These are phyloP conservation scores for Percopsis transmontana DNA, from an alignment of 2,113 vertebrate species.

Conservation along the genomic window DNA sequence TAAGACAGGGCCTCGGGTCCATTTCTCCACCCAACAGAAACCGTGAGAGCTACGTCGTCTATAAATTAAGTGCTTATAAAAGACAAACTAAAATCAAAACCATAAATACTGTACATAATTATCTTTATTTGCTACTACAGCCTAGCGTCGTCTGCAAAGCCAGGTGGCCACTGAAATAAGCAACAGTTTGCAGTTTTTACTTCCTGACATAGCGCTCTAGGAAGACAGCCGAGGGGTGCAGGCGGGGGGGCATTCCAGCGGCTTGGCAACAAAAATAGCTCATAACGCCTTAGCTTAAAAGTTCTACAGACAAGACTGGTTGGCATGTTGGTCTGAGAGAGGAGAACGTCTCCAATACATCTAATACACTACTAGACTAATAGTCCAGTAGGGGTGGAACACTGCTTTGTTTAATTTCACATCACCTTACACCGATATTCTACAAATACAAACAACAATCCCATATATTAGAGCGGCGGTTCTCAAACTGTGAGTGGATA, in stretches of 20 bases:
- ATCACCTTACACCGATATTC: constrained; percentile 26
- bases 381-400: constrained; percentile 37
- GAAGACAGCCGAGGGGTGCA: constrained; percentile 6
- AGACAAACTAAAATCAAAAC: constrained; percentile 73
- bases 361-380: constrained; percentile 26
- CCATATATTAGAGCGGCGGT: neutral
- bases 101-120: constrained; percentile 88
- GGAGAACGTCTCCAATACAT: constrained; percentile 40
- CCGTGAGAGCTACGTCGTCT: constrained; percentile 66
- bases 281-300: constrained; percentile 26
- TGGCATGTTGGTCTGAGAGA: constrained; percentile 49
- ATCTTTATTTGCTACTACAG: constrained; percentile 57
- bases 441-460: constrained; percentile 23
- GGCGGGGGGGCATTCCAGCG: neutral
- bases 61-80: constrained; percentile 86
- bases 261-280: constrained; percentile 26
- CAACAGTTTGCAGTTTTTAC: constrained; percentile 9
- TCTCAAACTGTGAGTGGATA: too few species aligned
- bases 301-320: constrained; percentile 44
- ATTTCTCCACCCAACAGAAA: constrained; percentile 39
- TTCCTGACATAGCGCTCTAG: constrained; percentile 19
- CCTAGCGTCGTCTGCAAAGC: constrained; percentile 44
- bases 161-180: constrained; percentile 20
- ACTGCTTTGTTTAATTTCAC: constrained; percentile 28
- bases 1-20: constrained; percentile 9